Conservation (phyloP, 1,140 invertebrate genomes). For the Dufourea novaeangliae region DNA sequence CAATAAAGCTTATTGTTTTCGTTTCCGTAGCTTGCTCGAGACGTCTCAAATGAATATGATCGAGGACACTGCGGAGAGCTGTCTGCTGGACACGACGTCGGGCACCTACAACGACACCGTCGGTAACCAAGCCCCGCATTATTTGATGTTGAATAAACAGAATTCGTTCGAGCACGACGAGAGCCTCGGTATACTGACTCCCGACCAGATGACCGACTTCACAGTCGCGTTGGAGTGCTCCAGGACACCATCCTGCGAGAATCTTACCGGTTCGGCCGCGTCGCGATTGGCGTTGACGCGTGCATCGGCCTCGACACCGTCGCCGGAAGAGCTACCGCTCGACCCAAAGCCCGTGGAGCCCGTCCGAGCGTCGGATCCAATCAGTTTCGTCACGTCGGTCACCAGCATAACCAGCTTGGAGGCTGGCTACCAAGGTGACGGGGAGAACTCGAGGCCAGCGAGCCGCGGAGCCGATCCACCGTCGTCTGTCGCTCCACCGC, state of each 20-base stretch:
- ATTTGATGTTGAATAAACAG: slow-evolving; percentile 85
- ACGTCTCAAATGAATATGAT: slow-evolving; percentile 64
- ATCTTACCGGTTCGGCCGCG: slow-evolving; percentile 70
- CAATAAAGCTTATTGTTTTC: neutral
- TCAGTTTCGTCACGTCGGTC: slow-evolving; percentile 91
- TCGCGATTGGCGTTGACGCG: slow-evolving; percentile 64
- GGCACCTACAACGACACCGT: slow-evolving; percentile 71
- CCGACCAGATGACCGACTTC: slow-evolving; percentile 92
- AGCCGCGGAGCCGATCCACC: slow-evolving; percentile 89
- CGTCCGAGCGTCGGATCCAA: slow-evolving; percentile 70
- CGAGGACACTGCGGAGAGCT: slow-evolving; percentile 71
- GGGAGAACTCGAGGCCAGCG: slow-evolving; percentile 90
- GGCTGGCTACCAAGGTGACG: slow-evolving; percentile 92
- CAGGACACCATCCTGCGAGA: slow-evolving; percentile 83
- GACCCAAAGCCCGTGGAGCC: slow-evolving; percentile 82
- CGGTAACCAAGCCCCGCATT: slow-evolving; percentile 74
- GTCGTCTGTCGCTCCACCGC: slow-evolving; percentile 80
- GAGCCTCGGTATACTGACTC: slow-evolving; percentile 91
- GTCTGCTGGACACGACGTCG: slow-evolving; percentile 64
- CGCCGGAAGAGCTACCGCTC: slow-evolving; percentile 90
- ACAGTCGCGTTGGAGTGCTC: slow-evolving; percentile 83
- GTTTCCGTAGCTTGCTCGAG: slow-evolving; percentile 66
- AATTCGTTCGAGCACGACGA: slow-evolving; percentile 90
- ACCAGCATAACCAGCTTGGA: slow-evolving; percentile 93
- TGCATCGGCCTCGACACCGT: slow-evolving; percentile 66